A percentile compares a stretch with the other conserved stretches of the same genome.
These are phyloP conservation scores for Pseudolaguvia tuberculata DNA, from an alignment of 2,113 vertebrate genomes.

Conservation along the genomic window DNA sequence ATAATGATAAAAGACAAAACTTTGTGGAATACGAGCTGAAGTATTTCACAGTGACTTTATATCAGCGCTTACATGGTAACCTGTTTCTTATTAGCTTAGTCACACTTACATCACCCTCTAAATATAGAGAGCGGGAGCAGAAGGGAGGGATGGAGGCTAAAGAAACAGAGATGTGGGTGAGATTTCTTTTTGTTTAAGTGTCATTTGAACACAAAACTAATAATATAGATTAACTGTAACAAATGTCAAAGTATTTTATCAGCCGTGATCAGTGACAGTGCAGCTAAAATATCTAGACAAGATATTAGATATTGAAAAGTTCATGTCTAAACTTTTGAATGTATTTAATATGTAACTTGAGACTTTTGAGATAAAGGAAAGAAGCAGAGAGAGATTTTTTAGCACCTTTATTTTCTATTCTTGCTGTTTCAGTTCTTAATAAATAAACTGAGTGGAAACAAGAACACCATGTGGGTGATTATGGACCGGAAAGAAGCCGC, in stretches of 20 bases:
- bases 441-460: slow-evolving; percentile 18
- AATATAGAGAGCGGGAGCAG: slow-evolving; percentile 23
- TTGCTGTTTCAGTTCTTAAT: slow-evolving; percentile 31
- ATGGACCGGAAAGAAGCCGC: slow-evolving; percentile 18
- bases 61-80: slow-evolving; percentile 29
- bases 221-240: background rate
- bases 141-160: background rate
- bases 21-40: background rate
- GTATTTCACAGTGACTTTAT: slow-evolving; percentile 14
- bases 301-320: background rate
- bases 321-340: background rate
- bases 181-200: slow-evolving; percentile 19
- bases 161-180: background rate
- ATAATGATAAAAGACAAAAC: background rate
- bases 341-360: background rate
- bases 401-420: slow-evolving; percentile 8
- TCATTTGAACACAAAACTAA: slow-evolving; percentile 5
- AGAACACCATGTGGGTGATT: slow-evolving; percentile 19
- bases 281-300: background rate
- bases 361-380: slow-evolving; percentile 1
- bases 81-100: slow-evolving; percentile 44
- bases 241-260: background rate
- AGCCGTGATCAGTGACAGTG: background rate
- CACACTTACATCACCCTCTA: slow-evolving; percentile 33
- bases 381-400: background rate